These are phyloP conservation scores for Therioaphis trifolii DNA, from an alignment of 2,888 invertebrate species.

Conservation along the genomic window DNA sequence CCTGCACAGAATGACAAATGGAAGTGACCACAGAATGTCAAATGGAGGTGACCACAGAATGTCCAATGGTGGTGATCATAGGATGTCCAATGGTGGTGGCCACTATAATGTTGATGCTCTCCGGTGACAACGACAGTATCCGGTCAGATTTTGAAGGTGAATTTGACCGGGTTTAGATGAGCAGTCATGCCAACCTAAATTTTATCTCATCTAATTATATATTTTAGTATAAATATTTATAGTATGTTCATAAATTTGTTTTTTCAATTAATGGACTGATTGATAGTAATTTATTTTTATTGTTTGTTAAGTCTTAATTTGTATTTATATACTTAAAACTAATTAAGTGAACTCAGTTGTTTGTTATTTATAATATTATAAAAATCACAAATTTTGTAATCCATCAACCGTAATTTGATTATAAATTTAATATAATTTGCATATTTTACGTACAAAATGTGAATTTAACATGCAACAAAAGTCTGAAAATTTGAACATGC, in stretches of 20 bases:
- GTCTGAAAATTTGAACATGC: constrained; percentile 31
- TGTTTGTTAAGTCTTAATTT: constrained; percentile 28
- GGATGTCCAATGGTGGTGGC: constrained; percentile 36
- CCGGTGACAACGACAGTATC: constrained; percentile 62
- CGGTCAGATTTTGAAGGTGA: constrained; percentile 51
- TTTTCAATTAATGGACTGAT: constrained; percentile 57
- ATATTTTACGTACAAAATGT: constrained; percentile 15
- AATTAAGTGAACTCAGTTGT: constrained; percentile 22
- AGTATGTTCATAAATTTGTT: constrained; percentile 57
- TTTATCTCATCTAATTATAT: constrained; percentile 42
- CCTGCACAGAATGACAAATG: constrained; percentile 17
- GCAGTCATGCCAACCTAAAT: neutral
- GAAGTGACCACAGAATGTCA: constrained; percentile 10
- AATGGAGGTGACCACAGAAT: constrained; percentile 38
- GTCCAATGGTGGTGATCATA: constrained; percentile 63
- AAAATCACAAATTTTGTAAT: neutral
- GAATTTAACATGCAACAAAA: constrained; percentile 33
- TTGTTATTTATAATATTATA: constrained; percentile 49
- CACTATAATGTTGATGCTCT: constrained; percentile 55
- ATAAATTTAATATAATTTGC: constrained; percentile 5
- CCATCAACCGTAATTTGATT: constrained; percentile 11
- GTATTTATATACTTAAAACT: neutral
- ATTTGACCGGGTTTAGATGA: constrained; percentile 31
- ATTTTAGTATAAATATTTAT: constrained; percentile 26
- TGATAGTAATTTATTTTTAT: constrained; percentile 45